phyloP scores from a whole-genome alignment of 2,797 vertebrate genomes.

The Channa striata region DNA sequence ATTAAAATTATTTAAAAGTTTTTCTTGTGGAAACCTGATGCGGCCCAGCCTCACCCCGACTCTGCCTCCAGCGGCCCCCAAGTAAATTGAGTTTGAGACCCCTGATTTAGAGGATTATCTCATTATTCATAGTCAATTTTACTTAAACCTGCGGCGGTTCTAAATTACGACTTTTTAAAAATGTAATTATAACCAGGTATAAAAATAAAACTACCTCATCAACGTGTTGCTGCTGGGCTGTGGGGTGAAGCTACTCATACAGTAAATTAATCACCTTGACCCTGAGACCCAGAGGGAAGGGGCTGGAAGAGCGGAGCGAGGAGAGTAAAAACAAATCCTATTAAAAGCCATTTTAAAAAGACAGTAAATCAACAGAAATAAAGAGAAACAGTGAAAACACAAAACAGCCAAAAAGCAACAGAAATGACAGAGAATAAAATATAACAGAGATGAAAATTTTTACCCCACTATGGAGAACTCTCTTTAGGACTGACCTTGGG shows the following conservation, averaged over 20 bases:
- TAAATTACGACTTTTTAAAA: conserved; percentile 13
- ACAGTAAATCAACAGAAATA: neutral
- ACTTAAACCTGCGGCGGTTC: conserved; percentile 32
- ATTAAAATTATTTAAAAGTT: too few relatives aligned
- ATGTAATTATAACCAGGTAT: conserved; percentile 18
- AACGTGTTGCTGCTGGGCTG: conserved; percentile 33
- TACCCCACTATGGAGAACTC: neutral
- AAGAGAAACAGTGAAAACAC: neutral
- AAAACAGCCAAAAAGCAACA: neutral
- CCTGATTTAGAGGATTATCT: conserved; percentile 42
- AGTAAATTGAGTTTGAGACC: too few relatives aligned
- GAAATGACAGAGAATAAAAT: neutral
- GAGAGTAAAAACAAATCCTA: neutral
- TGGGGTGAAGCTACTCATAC: conserved; percentile 56
- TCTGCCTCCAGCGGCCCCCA: too few relatives aligned
- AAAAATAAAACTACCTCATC: conserved; percentile 8
- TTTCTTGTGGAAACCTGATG: too few relatives aligned
- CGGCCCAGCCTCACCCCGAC: too few relatives aligned
- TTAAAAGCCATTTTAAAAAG: neutral
- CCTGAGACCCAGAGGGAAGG: conserved; percentile 29
- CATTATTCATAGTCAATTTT: conserved; percentile 27
- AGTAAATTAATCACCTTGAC: conserved; percentile 71
- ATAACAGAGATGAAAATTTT: conserved; percentile 21
- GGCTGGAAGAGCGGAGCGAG: conserved; percentile 4
- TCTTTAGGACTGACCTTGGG: conserved; percentile 47